Percentiles rank a stretch among this genome's conserved stretches.
Evolutionary conservation across 2,888 invertebrate species (phyloP).

Genomic region (Tinea pellionella): DNA sequence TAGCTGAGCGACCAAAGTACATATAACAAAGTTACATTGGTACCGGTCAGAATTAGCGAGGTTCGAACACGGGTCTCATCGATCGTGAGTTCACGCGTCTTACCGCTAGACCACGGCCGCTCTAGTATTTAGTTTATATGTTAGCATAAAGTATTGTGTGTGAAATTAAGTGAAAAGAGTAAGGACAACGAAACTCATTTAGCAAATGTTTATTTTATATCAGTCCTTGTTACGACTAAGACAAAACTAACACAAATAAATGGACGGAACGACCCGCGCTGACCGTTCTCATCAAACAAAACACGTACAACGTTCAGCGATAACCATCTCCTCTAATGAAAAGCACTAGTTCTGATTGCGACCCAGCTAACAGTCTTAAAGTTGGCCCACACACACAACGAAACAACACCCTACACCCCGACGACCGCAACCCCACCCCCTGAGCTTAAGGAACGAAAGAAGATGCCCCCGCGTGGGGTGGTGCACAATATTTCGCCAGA

Average conservation of each 20-base stretch:
- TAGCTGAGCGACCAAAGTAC: too few species aligned
- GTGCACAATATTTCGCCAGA: not conserved
- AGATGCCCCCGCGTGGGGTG: conserved; percentile 42
- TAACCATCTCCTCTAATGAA: conserved; percentile 63
- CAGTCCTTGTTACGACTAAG: conserved; percentile 19
- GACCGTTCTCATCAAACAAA: conserved; percentile 44
- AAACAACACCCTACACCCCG: conserved; percentile 20
- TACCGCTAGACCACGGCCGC: too few species aligned
- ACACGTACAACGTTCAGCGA: conserved; percentile 41
- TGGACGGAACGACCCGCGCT: conserved; percentile 16
- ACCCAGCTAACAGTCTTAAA: conserved; percentile 65
- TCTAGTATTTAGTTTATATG: too few species aligned
- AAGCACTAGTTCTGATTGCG: conserved; percentile 62
- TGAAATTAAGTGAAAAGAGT: not conserved
- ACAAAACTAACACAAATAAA: conserved; percentile 29
- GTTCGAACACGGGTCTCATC: too few species aligned
- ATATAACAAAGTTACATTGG: too few species aligned
- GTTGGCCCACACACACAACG: conserved; percentile 45
- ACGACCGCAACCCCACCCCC: conserved; percentile 13
- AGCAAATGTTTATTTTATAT: conserved; percentile 11
- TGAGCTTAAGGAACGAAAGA: conserved; percentile 52
- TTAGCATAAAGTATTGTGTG: not conserved
- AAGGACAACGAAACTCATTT: not conserved
- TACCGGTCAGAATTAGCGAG: too few species aligned
- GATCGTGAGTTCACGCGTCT: too few species aligned